Percentiles rank a stretch among this genome's conserved stretches.
phyloP scores from a whole-genome alignment of 2,113 vertebrate genomes.

The Pseudopipra pipra region DNA sequence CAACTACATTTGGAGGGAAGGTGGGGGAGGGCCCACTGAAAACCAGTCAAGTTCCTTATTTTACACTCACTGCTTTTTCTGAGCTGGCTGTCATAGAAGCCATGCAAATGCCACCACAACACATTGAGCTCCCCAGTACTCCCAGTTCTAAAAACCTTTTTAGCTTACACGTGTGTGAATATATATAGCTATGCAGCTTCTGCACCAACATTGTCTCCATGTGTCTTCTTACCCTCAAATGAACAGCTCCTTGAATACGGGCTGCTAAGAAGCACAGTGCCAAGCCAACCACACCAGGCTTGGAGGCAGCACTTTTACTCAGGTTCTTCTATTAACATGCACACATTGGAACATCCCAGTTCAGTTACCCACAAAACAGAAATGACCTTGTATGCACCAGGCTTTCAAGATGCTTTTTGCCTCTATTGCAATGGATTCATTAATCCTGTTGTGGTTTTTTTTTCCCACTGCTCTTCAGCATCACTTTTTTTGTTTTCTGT shows the following conservation, averaged over 20 bases:
- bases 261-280: background rate
- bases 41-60: background rate
- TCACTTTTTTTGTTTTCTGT: background rate
- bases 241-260: background rate
- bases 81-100: background rate
- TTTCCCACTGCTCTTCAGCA: background rate
- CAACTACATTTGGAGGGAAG: background rate
- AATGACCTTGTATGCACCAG: background rate
- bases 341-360: background rate
- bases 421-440: background rate
- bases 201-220: background rate
- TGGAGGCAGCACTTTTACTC: background rate
- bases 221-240: background rate
- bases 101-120: background rate
- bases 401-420: background rate
- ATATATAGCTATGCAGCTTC: background rate
- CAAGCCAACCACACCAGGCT: background rate
- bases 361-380: background rate
- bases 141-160: background rate
- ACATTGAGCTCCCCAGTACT: background rate
- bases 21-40: background rate
- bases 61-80: background rate
- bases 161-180: background rate
- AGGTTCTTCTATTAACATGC: background rate
- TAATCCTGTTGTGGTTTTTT: background rate